phyloP scores from a whole-genome alignment of 1,140 invertebrate genomes.

The Drosophila lowei region DNA sequence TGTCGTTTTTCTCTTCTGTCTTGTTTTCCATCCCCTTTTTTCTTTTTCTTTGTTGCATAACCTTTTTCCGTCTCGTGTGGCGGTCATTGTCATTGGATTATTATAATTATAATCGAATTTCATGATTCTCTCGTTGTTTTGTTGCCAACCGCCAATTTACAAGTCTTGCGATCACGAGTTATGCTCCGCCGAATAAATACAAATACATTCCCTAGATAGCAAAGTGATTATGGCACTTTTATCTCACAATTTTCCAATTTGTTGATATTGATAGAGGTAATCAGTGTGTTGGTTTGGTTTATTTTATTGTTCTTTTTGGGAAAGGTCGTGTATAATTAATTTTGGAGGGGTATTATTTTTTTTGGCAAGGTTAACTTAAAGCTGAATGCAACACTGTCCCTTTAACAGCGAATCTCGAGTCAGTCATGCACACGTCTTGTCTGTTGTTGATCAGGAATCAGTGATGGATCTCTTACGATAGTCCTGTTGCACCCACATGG shows the following conservation, averaged over 20 bases:
- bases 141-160: constrained; percentile 46
- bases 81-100: constrained; percentile 22
- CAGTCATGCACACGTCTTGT: no score
- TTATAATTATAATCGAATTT: constrained; percentile 12
- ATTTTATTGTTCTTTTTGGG: background rate
- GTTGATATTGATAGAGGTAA: constrained; percentile 33
- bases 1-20: background rate
- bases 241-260: constrained; percentile 28
- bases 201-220: constrained; percentile 18
- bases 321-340: constrained; percentile 57
- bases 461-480: no score
- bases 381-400: background rate
- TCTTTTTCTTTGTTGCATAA: constrained; percentile 33
- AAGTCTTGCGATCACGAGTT: constrained; percentile 40
- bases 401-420: no score
- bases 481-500: no score
- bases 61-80: constrained; percentile 6
- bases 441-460: no score
- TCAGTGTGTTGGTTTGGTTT: constrained; percentile 26
- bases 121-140: constrained; percentile 1
- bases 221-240: constrained; percentile 17
- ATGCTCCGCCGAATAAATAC: constrained; percentile 9
- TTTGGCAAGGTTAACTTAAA: constrained; percentile 13
- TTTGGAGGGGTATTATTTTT: background rate
- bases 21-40: background rate